Evolutionary conservation across 2,797 vertebrate genomes (phyloP).

Genomic region (Hydrocynus forskahlii): DNA sequence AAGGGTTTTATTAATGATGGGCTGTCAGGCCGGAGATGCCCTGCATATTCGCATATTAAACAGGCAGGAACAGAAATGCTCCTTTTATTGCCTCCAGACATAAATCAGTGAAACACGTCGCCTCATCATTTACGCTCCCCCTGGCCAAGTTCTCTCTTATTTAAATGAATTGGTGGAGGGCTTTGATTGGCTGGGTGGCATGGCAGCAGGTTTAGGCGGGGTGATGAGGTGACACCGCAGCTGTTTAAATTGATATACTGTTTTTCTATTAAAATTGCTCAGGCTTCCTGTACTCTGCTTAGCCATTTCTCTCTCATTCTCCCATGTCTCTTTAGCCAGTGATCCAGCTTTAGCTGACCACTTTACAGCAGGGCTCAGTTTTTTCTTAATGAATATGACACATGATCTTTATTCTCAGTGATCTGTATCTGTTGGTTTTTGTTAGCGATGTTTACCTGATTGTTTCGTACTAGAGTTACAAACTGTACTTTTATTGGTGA

Average conservation of each 20-base stretch:
- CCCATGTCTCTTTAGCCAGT: conserved; percentile 5
- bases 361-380: not conserved
- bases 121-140: conserved; percentile 95
- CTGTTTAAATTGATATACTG: conserved; percentile 69
- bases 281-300: conserved; percentile 48
- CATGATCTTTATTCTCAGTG: not conserved
- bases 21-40: conserved; percentile 98
- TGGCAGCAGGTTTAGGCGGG: conserved; percentile 85
- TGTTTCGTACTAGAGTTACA: not conserved
- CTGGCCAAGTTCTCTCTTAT: conserved; percentile 88
- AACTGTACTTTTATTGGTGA: not conserved
- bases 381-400: not conserved
- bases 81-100: conserved; percentile 98
- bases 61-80: conserved; percentile 95
- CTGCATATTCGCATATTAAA: conserved; percentile 99
- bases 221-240: conserved; percentile 65
- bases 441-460: not conserved
- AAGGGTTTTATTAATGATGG: conserved; percentile 99
- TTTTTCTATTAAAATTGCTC: conserved; percentile 67
- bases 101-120: conserved; percentile 99
- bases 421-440: not conserved
- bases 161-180: conserved; percentile 93
- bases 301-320: conserved; percentile 46
- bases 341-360: conserved; percentile 3
- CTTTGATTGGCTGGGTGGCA: conserved; percentile 88